Base-by-base conservation (phyloP, 2,797 vertebrate species). In the Esox masquinongy region DNA sequence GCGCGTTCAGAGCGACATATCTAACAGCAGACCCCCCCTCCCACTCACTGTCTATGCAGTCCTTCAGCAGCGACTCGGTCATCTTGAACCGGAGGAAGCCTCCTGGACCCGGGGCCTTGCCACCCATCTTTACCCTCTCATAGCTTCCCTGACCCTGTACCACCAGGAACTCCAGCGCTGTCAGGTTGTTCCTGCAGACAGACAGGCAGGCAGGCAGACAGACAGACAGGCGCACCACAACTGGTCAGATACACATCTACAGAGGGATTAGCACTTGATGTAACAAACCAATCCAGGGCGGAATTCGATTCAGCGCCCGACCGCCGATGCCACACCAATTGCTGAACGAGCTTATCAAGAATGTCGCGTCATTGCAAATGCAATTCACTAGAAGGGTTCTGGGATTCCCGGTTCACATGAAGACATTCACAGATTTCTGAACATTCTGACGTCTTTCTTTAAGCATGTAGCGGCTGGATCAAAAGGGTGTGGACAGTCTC, bases 11-110 rank as follows among this genome's bases (percentile, higher is more conserved):
- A 19, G 1, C n/a, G n/a, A n/a, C 50, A 2, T n/a, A 4, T 56
- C 17, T 3, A 22, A 56, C 53, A 56, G 3, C 17, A 56, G 19
- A 31, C 61, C 59, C 29, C 3, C 1, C 29, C 29, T 31, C 29
- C 3, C 3, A 31, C 29, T 43, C 39, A 96, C 95, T 94, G 78
- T 95, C 94, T 74, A 95, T 92, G 82, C 95, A 96, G 51, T 95
- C 95, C 88, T 94, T 95, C 61, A 96, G 83, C 75, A 93, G 90
- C 11, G 94, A 91, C 90, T 96, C 95, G 34, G 95, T 95, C 88
- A 96, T 94, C 91, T 96, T 96, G 86, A 96, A 96, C 78, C 95
- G 92, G 72, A 96, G 91, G 75, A 94, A 95, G 70, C 92, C 95
- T 77, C 93, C 94, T 24, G 91, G 88, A 9, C 95, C 94, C 0